Percentiles rank a stretch among this genome's conserved stretches.
phyloP scores from a whole-genome alignment of 2,888 invertebrate species.

The Ligdia adustata region DNA sequence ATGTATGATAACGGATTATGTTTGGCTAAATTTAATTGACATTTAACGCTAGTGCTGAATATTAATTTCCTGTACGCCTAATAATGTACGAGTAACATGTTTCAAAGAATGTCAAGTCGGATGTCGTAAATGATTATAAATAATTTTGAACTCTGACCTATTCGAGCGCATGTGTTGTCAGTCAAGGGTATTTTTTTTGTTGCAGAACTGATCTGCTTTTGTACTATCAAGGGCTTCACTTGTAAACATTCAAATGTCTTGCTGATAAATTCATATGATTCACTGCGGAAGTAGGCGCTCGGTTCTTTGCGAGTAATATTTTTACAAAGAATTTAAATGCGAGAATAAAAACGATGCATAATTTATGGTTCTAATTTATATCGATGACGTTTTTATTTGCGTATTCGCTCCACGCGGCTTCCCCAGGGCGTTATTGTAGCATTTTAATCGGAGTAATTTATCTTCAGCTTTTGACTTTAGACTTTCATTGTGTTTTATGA shows the following conservation, averaged over 20 bases:
- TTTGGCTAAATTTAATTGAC: slow-evolving; percentile 21
- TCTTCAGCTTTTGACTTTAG: slow-evolving; percentile 17
- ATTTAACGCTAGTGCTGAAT: slow-evolving; percentile 9
- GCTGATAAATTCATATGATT: slow-evolving; percentile 4
- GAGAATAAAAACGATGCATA: slow-evolving; percentile 19
- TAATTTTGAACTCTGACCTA: slow-evolving; percentile 66
- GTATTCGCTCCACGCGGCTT: slow-evolving; percentile 26
- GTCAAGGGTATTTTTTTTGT: slow-evolving; percentile 60
- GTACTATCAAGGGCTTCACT: slow-evolving; percentile 42
- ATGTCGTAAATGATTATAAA: slow-evolving; percentile 61
- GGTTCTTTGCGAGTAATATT: slow-evolving; percentile 15
- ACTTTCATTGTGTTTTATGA: slow-evolving; percentile 21
- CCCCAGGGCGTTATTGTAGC: slow-evolving; percentile 25
- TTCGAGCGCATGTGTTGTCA: slow-evolving; percentile 42
- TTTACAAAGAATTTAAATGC: not conserved
- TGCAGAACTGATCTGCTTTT: slow-evolving; percentile 48
- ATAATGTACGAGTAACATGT: slow-evolving; percentile 37
- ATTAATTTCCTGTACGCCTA: slow-evolving; percentile 17
- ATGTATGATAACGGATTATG: slow-evolving; percentile 17
- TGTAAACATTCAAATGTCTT: slow-evolving; percentile 17
- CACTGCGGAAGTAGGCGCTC: slow-evolving; percentile 16
- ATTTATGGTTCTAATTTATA: slow-evolving; percentile 33
- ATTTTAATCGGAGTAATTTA: slow-evolving; percentile 32
- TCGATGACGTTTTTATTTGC: slow-evolving; percentile 38
- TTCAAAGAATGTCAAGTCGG: slow-evolving; percentile 45